phyloP scores from a whole-genome alignment of 1,140 invertebrate species.

The Neodiprion pinetum region DNA sequence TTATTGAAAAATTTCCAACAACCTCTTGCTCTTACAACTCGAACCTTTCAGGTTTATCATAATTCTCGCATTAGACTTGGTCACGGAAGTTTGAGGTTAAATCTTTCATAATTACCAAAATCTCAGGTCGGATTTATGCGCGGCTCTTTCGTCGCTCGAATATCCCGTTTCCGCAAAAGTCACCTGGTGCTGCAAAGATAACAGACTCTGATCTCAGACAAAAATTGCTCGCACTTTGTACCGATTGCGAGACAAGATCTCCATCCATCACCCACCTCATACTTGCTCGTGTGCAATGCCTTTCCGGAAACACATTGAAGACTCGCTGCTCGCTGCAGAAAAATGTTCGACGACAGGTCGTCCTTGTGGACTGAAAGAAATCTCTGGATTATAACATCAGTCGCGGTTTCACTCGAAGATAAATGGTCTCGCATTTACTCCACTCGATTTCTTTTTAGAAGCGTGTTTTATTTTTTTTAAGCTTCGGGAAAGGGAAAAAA shows the following conservation, averaged over 20 bases:
- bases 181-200: constrained; percentile 33
- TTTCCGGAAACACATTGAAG: constrained; percentile 14
- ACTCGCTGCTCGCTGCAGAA: constrained; percentile 2
- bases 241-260: no score
- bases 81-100: background rate
- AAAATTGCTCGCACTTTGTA: no score
- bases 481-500: no score
- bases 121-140: constrained; percentile 34
- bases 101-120: constrained; percentile 52
- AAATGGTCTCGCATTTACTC: background rate
- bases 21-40: no score
- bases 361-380: background rate
- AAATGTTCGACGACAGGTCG: background rate
- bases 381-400: background rate
- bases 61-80: no score
- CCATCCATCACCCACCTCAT: constrained; percentile 32
- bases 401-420: background rate
- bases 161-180: constrained; percentile 39
- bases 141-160: constrained; percentile 26
- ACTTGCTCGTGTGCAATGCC: constrained; percentile 23
- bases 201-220: no score
- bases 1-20: constrained; percentile 25
- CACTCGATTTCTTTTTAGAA: background rate
- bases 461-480: background rate
- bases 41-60: no score